These are phyloP conservation scores for Zophobas atratus DNA, from an alignment of 1,140 invertebrate genomes.

Conservation along the genomic window DNA sequence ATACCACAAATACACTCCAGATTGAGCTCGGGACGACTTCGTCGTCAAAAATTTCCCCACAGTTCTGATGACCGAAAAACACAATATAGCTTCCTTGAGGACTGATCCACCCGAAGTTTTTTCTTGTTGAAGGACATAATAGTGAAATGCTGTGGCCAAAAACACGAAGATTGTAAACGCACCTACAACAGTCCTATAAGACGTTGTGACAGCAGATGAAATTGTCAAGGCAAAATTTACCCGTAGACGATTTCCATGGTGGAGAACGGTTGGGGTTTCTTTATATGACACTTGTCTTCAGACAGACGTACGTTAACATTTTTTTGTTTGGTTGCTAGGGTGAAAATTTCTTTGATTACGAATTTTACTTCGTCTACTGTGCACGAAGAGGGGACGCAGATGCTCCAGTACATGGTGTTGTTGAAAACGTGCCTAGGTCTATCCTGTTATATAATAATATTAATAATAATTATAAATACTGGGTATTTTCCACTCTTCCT, in stretches of 20 bases:
- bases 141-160: slow-evolving; percentile 58
- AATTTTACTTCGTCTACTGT: slow-evolving; percentile 69
- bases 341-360: slow-evolving; percentile 71
- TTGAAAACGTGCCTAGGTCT: slow-evolving; percentile 65
- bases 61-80: slow-evolving; percentile 75
- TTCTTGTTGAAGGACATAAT: slow-evolving; percentile 44
- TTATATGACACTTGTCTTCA: slow-evolving; percentile 68
- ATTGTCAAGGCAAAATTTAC: slow-evolving; percentile 67
- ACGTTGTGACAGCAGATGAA: background rate
- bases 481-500: no score
- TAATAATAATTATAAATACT: no score
- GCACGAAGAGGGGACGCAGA: slow-evolving; percentile 76
- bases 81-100: slow-evolving; percentile 69
- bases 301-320: slow-evolving; percentile 27
- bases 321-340: slow-evolving; percentile 36
- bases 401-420: slow-evolving; percentile 74
- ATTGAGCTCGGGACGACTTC: slow-evolving; percentile 73
- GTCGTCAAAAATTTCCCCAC: slow-evolving; percentile 74
- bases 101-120: slow-evolving; percentile 42
- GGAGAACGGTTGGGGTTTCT: slow-evolving; percentile 67
- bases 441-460: slow-evolving; percentile 44
- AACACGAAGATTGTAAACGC: slow-evolving; percentile 60
- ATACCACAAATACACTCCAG: slow-evolving; percentile 78
- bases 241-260: slow-evolving; percentile 72
- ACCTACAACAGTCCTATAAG: slow-evolving; percentile 61